These are phyloP conservation scores for Ctenicera cuprea DNA, from an alignment of 2,888 invertebrate genomes.

Conservation along the genomic window DNA sequence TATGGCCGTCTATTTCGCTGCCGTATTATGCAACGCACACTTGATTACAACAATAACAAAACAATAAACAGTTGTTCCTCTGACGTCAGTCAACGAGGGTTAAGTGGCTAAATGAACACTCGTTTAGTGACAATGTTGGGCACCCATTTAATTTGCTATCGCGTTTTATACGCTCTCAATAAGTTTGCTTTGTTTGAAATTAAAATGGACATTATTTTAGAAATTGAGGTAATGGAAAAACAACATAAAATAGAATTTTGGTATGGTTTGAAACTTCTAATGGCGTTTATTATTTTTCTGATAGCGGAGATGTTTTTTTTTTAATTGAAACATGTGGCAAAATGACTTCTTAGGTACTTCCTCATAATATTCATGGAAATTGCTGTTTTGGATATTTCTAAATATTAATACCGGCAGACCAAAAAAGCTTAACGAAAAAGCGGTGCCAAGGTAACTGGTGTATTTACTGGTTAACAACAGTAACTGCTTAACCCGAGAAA, in stretches of 20 bases:
- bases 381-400: too few relatives aligned
- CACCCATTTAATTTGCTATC: conserved; percentile 46
- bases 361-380: too few relatives aligned
- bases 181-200: conserved; percentile 19
- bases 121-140: conserved; percentile 41
- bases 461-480: too few relatives aligned
- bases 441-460: too few relatives aligned
- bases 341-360: too few relatives aligned
- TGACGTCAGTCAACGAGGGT: conserved; percentile 54
- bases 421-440: too few relatives aligned
- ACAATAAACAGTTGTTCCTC: conserved; percentile 46
- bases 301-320: too few relatives aligned
- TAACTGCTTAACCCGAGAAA: too few relatives aligned
- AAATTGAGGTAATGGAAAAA: background rate
- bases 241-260: background rate
- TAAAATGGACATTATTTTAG: background rate
- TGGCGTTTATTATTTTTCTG: too few relatives aligned
- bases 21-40: conserved; percentile 42
- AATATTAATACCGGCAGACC: too few relatives aligned
- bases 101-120: conserved; percentile 53
- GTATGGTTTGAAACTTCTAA: too few relatives aligned
- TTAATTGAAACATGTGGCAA: too few relatives aligned
- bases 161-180: conserved; percentile 44
- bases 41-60: conserved; percentile 50
- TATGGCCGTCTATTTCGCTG: conserved; percentile 13